Evolutionary conservation across 1,140 invertebrate species (phyloP).

Genomic region (Zaprionus capensis): DNA sequence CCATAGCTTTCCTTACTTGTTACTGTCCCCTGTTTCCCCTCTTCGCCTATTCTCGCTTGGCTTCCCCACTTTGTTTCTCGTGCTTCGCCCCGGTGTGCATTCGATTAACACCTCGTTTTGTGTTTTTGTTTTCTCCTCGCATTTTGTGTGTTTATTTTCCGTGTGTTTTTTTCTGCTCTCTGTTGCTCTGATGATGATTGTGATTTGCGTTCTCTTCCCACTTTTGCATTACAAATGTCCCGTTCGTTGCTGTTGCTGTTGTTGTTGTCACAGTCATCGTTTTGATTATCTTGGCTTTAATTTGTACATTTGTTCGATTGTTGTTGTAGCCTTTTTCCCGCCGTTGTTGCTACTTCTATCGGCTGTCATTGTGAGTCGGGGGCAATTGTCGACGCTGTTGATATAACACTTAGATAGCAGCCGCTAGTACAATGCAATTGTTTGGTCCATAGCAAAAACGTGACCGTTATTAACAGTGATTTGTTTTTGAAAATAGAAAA

Average conservation of each 20-base stretch:
- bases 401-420: constrained; percentile 77
- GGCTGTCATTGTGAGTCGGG: constrained; percentile 33
- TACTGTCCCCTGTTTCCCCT: not conserved
- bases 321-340: constrained; percentile 9
- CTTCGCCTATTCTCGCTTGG: not conserved
- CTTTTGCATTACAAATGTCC: constrained; percentile 71
- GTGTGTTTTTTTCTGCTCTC: constrained; percentile 11
- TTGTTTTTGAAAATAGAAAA: constrained; percentile 35
- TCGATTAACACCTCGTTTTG: constrained; percentile 70
- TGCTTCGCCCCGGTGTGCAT: constrained; percentile 55
- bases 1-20: not conserved
- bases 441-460: constrained; percentile 59
- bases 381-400: constrained; percentile 68
- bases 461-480: constrained; percentile 70
- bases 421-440: constrained; percentile 70
- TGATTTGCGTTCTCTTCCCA: constrained; percentile 39
- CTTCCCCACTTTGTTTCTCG: constrained; percentile 23
- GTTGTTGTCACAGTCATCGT: constrained; percentile 36
- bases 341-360: constrained; percentile 16
- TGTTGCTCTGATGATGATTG: not conserved
- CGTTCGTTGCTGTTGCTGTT: constrained; percentile 28
- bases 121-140: constrained; percentile 15
- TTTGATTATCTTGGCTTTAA: constrained; percentile 80
- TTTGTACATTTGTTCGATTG: constrained; percentile 47
- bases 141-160: constrained; percentile 1